phyloP scores from a whole-genome alignment of 2,797 vertebrate species.

The Coilia nasus region DNA sequence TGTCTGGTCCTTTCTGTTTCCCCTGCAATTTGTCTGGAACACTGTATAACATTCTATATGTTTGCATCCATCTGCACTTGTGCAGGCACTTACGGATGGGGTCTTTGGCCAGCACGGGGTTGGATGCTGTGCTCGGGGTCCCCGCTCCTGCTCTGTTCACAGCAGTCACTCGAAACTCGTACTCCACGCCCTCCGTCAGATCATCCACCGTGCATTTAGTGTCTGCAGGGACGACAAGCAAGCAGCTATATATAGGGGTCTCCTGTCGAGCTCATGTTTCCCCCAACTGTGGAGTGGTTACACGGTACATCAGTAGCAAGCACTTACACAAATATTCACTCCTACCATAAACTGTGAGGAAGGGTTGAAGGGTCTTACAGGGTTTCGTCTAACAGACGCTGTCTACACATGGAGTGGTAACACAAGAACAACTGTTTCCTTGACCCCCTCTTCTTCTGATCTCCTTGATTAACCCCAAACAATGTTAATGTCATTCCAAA shows the following conservation, averaged over 20 bases:
- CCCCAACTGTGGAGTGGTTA: not conserved
- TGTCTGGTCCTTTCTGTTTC: too few species aligned
- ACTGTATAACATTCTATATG: too few species aligned
- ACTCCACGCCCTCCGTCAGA: constrained; percentile 70
- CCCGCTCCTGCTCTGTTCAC: constrained; percentile 68
- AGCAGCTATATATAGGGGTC: not conserved
- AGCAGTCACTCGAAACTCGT: constrained; percentile 69
- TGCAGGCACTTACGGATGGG: constrained; percentile 61
- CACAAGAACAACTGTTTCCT: not conserved
- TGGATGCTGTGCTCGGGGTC: constrained; percentile 63
- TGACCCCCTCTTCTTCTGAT: too few species aligned
- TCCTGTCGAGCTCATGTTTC: not conserved
- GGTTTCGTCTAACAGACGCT: not conserved
- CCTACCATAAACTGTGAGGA: not conserved
- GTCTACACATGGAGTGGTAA: not conserved
- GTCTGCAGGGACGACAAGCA: constrained; percentile 48
- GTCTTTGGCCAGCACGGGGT: constrained; percentile 65
- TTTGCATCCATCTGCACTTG: too few species aligned
- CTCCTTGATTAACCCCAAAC: not conserved
- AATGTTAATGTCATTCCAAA: not conserved
- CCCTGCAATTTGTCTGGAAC: too few species aligned
- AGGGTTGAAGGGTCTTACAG: not conserved
- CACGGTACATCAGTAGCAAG: not conserved
- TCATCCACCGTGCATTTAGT: constrained; percentile 61
- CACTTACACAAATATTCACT: not conserved